Conservation (phyloP, 2,113 vertebrate genomes). For the Enhydra lutris region DNA sequence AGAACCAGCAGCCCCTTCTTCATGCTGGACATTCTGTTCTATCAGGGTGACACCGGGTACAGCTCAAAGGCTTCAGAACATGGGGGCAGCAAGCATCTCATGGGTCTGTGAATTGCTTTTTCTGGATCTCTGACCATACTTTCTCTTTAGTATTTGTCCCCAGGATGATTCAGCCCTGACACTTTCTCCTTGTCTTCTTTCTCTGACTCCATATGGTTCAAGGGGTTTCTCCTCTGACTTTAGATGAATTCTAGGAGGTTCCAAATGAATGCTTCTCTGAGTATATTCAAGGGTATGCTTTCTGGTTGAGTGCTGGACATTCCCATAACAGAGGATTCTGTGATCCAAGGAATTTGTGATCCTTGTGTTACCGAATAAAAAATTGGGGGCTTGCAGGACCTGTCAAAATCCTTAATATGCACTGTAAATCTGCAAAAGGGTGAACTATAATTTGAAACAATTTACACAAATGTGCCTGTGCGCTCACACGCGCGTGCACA, state of each 20-base stretch:
- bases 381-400: neutral
- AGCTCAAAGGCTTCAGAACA: neutral
- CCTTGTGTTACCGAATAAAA: neutral
- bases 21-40: neutral
- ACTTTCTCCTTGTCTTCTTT: neutral
- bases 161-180: neutral
- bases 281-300: neutral
- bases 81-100: neutral
- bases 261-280: neutral
- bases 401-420: neutral
- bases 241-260: neutral
- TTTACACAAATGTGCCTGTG: neutral
- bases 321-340: neutral
- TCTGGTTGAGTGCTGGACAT: neutral
- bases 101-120: neutral
- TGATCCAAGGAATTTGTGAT: neutral
- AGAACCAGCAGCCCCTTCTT: neutral
- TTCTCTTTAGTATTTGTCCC: neutral
- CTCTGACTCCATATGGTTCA: neutral
- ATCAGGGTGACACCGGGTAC: neutral
- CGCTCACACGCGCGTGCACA: rapidly evolving
- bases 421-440: neutral
- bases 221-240: neutral
- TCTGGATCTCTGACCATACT: neutral
- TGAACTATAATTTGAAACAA: neutral